Conservation (phyloP, 2,113 vertebrate species). For the Conger conger region DNA sequence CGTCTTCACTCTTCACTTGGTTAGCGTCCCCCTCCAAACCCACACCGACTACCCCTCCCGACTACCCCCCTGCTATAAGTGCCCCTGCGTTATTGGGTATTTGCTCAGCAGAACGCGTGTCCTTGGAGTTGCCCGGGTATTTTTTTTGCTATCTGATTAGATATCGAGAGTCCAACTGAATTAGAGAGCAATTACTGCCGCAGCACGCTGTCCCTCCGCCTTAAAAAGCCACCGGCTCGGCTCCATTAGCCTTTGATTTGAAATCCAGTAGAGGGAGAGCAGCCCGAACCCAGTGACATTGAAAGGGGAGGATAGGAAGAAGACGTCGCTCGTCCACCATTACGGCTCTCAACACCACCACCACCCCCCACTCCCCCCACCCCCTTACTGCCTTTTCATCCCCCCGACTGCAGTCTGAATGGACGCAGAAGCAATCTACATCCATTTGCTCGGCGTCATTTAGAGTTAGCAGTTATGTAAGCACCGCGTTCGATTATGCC, state of each 20-base stretch:
- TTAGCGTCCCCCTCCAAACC: neutral
- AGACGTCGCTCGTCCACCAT: neutral
- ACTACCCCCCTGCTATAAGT: slow-evolving; percentile 37
- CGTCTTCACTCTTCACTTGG: neutral
- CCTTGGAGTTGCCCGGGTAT: slow-evolving; percentile 51
- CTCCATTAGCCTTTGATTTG: slow-evolving; percentile 55
- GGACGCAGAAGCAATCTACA: neutral
- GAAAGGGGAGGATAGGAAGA: slow-evolving; percentile 29
- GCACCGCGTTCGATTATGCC: neutral
- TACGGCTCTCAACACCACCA: neutral
- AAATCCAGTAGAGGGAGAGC: slow-evolving; percentile 43
- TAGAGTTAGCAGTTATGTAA: neutral
- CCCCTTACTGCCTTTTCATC: neutral
- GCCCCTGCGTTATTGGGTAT: slow-evolving; percentile 53
- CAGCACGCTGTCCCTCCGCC: slow-evolving; percentile 50
- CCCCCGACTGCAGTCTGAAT: neutral
- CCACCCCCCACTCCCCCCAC: no score
- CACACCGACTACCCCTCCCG: no score
- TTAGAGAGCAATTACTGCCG: slow-evolving; percentile 57
- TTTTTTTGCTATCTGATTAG: slow-evolving; percentile 57
- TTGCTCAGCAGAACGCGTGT: slow-evolving; percentile 50
- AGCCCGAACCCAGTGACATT: slow-evolving; percentile 30
- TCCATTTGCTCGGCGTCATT: neutral
- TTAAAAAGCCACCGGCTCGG: slow-evolving; percentile 56
- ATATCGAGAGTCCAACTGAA: slow-evolving; percentile 59